Evolutionary conservation across 92 coral and sea anemone genomes (phyloP).

Genomic region (Phymanthus crucifer): DNA sequence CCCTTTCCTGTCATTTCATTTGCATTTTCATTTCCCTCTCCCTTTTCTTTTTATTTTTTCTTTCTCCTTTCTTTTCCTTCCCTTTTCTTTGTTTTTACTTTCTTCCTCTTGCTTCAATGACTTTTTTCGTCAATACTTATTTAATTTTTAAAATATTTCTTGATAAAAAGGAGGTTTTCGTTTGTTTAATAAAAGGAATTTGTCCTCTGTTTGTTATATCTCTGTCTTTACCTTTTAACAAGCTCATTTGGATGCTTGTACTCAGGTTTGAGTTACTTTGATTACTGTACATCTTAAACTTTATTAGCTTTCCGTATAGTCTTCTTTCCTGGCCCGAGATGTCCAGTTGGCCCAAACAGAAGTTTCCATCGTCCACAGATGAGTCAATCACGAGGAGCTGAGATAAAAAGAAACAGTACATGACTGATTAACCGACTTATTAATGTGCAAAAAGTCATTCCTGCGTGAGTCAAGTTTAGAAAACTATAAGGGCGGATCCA

Average conservation of each 20-base stretch:
- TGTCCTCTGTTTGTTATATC: background rate
- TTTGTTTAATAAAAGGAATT: background rate
- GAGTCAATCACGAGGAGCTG: background rate
- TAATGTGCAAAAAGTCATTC: too few relatives aligned
- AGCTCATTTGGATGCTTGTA: background rate
- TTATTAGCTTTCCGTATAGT: constrained; percentile 7
- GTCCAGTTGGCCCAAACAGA: constrained; percentile 6
- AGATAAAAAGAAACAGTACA: background rate
- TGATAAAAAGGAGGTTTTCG: background rate
- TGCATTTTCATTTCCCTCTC: too few relatives aligned
- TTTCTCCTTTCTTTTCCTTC: too few relatives aligned
- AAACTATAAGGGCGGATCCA: too few relatives aligned
- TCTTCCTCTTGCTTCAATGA: too few relatives aligned
- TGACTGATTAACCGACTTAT: background rate
- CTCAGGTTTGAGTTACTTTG: background rate
- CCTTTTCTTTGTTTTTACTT: too few relatives aligned
- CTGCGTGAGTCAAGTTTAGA: too few relatives aligned
- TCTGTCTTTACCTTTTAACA: background rate
- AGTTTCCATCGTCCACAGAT: background rate
- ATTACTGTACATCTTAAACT: background rate
- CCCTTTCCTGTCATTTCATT: too few relatives aligned
- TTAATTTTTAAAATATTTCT: too few relatives aligned
- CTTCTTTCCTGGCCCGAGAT: background rate
- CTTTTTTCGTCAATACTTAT: too few relatives aligned
- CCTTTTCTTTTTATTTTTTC: too few relatives aligned